Evolutionary conservation across 2,888 invertebrate species (phyloP).

Genomic region (Plebejus argus): DNA sequence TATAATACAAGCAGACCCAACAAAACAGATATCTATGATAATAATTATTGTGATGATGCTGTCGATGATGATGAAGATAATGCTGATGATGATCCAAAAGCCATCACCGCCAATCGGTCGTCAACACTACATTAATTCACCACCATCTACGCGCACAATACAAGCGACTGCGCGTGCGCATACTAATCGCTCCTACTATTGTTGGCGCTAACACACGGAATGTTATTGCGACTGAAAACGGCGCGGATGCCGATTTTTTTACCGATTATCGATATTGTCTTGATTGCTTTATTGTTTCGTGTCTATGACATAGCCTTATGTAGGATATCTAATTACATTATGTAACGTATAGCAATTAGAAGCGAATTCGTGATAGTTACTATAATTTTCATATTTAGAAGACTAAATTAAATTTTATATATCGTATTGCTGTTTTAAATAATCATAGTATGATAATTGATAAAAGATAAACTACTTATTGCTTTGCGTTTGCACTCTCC

Average conservation of each 20-base stretch:
- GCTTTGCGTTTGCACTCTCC: too few relatives aligned
- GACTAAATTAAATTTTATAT: background rate
- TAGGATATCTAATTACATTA: background rate
- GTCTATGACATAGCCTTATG: background rate
- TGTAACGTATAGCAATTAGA: background rate
- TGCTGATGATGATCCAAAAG: slow-evolving; percentile 8
- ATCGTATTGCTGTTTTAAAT: too few relatives aligned
- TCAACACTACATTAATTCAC: slow-evolving; percentile 8
- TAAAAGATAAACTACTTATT: too few relatives aligned
- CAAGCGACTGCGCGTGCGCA: background rate
- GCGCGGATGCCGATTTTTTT: background rate
- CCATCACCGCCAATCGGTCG: slow-evolving; percentile 13
- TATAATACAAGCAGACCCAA: too few relatives aligned
- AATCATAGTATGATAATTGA: too few relatives aligned
- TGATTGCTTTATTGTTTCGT: background rate
- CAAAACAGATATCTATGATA: too few relatives aligned
- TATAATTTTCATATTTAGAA: background rate
- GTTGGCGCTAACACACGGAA: background rate
- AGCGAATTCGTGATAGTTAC: background rate
- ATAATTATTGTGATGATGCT: too few relatives aligned
- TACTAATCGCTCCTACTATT: background rate
- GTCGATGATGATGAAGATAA: background rate
- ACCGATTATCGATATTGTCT: background rate
- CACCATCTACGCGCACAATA: slow-evolving; percentile 4
- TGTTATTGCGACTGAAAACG: background rate